Base-by-base conservation (phyloP, 2,797 vertebrate species). In the Lycodopsis pacificus region DNA sequence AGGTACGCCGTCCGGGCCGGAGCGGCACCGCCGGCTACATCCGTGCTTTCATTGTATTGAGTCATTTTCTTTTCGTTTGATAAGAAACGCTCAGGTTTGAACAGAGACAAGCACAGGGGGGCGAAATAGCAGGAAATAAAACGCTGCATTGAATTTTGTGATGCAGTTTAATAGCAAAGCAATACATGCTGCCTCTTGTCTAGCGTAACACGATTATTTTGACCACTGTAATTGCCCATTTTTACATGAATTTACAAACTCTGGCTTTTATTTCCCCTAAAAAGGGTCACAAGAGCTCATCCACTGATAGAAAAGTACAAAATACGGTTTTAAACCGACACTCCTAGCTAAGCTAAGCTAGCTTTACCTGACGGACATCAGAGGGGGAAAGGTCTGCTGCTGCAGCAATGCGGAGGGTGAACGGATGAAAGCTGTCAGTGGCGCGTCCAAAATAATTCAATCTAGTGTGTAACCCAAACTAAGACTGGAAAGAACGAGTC, bases 1-100 rank as follows among this genome's bases (percentile, higher is more conserved):
- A 97, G 97, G 98, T 98, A 77, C n/a, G 25, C 53, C 1, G 64
- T 38, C 62, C 14, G 15, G 19, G 30, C 17, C 8, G 49, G 36
- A 77, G 66, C 69, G 40, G 0, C 5, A 57, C 42, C 53, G 44
- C 44, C 42, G 19, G 42, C 56, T 2, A 0, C 3, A n/a, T 17
- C 2, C 49, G 13, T 34, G 48, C 36, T 75, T 64, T 34, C 48
- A 14, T 57, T 36, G n/a, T 69, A 25, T 20, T 71, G 48, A 77
- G 57, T 73, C 63, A 17, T 15, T 2, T 11, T 19, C 38, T 12
- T 48, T 27, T n/a, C 44, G 73, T 57, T 63, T 42, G 38, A 3
- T 36, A 42, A 20, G 49, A 51, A 36, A 34, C 2, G 13, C 13
- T 30, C 40, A 64, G 40, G 48, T 65, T 14, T 63, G 38, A 20